phyloP scores from a whole-genome alignment of 1,140 invertebrate genomes.

The Heliothis virescens region DNA sequence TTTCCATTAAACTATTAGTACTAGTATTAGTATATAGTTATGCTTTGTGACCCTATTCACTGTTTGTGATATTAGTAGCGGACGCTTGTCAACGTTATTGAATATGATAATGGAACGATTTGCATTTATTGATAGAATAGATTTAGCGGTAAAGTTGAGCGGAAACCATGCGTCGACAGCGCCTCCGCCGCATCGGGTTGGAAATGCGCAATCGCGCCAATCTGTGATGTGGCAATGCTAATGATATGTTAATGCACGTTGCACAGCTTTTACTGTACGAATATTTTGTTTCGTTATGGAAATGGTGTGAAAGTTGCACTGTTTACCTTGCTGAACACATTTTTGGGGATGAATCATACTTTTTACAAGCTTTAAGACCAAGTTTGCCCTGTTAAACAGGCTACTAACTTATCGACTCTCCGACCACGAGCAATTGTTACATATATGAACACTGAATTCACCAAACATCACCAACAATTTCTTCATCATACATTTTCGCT shows the following conservation, averaged over 20 bases:
- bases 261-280: background rate
- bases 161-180: slow-evolving; percentile 30
- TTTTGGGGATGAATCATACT: too few species aligned
- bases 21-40: slow-evolving; percentile 1
- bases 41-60: background rate
- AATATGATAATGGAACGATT: slow-evolving; percentile 55
- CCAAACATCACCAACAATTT: too few species aligned
- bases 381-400: too few species aligned
- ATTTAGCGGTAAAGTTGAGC: slow-evolving; percentile 38
- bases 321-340: too few species aligned
- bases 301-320: background rate
- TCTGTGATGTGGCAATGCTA: slow-evolving; percentile 10
- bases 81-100: slow-evolving; percentile 43
- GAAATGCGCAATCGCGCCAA: slow-evolving; percentile 21
- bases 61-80: slow-evolving; percentile 16
- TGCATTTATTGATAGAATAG: slow-evolving; percentile 48
- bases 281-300: background rate
- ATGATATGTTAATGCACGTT: slow-evolving; percentile 7
- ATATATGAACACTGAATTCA: too few species aligned
- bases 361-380: too few species aligned
- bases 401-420: too few species aligned
- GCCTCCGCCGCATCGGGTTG: background rate
- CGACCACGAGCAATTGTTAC: too few species aligned
- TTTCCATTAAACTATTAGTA: slow-evolving; percentile 30
- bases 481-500: too few species aligned